phyloP scores from a whole-genome alignment of 2,113 vertebrate genomes.

The Amblyornis subalaris region DNA sequence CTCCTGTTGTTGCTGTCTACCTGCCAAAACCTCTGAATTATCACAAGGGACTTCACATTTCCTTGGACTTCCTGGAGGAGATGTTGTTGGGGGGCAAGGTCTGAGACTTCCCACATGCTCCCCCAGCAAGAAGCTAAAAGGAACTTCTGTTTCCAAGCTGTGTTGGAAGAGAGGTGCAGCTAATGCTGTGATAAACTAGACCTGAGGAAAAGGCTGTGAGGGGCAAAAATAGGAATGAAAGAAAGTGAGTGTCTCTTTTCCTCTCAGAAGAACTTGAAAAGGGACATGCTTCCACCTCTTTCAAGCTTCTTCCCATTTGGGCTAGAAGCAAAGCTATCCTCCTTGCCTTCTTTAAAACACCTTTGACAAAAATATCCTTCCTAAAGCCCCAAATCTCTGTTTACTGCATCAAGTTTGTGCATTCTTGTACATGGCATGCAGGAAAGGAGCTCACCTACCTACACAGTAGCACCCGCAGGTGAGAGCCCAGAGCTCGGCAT shows the following conservation, averaged over 20 bases:
- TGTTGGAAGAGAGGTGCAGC: background rate
- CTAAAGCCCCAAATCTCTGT: background rate
- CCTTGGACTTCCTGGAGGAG: background rate
- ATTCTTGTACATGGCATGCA: background rate
- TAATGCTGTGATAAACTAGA: background rate
- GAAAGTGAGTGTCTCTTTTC: background rate
- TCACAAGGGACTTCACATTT: background rate
- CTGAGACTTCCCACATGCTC: background rate
- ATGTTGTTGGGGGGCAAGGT: background rate
- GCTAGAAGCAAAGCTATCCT: background rate
- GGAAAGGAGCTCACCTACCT: background rate
- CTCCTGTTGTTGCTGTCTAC: constrained; percentile 61
- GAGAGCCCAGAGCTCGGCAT: background rate
- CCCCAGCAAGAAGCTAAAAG: background rate
- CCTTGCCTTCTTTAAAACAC: background rate
- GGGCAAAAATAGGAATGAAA: background rate
- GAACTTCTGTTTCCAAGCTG: background rate
- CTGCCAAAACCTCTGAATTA: constrained; percentile 42
- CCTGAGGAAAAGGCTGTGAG: background rate
- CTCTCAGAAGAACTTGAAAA: background rate
- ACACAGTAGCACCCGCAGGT: background rate
- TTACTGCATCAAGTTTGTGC: background rate
- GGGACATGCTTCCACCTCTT: background rate
- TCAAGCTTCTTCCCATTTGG: background rate
- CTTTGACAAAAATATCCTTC: background rate